Evolutionary conservation across 2,797 vertebrate genomes (phyloP).

Genomic region (Parotocinclus haroldoi): DNA sequence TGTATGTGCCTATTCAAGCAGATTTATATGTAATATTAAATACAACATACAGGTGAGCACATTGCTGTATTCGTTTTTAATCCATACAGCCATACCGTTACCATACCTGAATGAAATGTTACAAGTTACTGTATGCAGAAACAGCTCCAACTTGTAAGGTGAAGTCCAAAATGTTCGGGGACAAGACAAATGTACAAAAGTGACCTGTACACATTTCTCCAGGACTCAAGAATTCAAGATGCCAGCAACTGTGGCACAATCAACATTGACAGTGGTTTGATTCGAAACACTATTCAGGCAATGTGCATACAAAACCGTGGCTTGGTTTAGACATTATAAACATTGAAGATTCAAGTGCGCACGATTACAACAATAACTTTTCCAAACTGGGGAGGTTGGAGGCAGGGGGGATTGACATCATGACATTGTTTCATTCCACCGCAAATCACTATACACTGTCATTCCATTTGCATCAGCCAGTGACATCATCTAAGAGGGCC

Average conservation of each 20-base stretch:
- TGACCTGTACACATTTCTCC: constrained; percentile 53
- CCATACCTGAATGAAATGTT: constrained; percentile 55
- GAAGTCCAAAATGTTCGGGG: constrained; percentile 52
- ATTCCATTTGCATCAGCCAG: constrained; percentile 49
- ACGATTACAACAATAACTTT: constrained; percentile 54
- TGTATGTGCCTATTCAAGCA: no score
- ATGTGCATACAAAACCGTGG: constrained; percentile 55
- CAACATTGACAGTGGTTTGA: constrained; percentile 50
- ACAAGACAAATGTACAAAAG: constrained; percentile 55
- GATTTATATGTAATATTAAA: background rate
- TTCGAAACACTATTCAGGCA: constrained; percentile 54
- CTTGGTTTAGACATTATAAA: constrained; percentile 55
- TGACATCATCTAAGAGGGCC: constrained; percentile 52
- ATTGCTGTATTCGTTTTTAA: constrained; percentile 51
- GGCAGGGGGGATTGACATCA: constrained; percentile 50
- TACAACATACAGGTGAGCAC: constrained; percentile 20
- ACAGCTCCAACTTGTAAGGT: constrained; percentile 50
- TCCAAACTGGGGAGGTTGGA: constrained; percentile 34
- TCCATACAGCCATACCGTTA: constrained; percentile 54
- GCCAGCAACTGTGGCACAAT: constrained; percentile 47
- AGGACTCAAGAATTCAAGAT: constrained; percentile 47
- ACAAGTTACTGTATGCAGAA: constrained; percentile 52
- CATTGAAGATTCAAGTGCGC: constrained; percentile 51
- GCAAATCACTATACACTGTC: constrained; percentile 54
- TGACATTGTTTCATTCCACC: constrained; percentile 53